Base-by-base conservation (phyloP, 1,140 invertebrate genomes). In the Trialeurodes vaporariorum region DNA sequence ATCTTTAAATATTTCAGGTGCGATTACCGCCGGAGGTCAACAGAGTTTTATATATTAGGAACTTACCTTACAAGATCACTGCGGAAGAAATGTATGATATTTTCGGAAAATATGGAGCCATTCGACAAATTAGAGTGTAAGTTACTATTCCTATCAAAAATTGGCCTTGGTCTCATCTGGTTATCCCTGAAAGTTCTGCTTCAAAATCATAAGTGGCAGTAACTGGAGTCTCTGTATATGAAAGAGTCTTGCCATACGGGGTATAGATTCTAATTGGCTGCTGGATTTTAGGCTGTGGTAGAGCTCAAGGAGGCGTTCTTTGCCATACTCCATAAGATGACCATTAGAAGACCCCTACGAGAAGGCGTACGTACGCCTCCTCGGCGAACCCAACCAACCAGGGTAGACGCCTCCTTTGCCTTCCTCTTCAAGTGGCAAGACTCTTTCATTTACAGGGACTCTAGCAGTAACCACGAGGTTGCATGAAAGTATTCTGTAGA, bases 31-130 rank as follows among this genome's bases (percentile, higher is more conserved):
- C 97, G 67, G 97, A 99, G 84, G 97, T 99, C 0, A 99, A 99
- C 79, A 84, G 96, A 77, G 94, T 99, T 64, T 80, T 99, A 21
- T 99, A 98, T 76, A 88, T 99, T 1, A 85, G 96, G 74, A 99
- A 99, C 82, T 81, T 99, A 63, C 97, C 98, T 0, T 99, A 99
- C 75, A 99, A 98, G 84, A 99, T 99, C 66, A 98, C 96, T 65
- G 93, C 93, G n/a, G 98, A 99, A 82, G 97, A 99, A 87, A 99
- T 99, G 97, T 99, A 99, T 77, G 97, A 99, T 81, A 99, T 99
- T 71, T 99, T 99, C 85, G 97, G 98, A 40, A 99, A 99, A 84
- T 99, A 98, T 83, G 97, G 97, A 75, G 96, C 97, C 21, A 98
- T 99, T 67, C 80, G 97, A 72, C 98, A 99, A 82, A 98, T 99